Base-by-base conservation (phyloP, 2,888 invertebrate species). In the Entomobrya proxima region DNA sequence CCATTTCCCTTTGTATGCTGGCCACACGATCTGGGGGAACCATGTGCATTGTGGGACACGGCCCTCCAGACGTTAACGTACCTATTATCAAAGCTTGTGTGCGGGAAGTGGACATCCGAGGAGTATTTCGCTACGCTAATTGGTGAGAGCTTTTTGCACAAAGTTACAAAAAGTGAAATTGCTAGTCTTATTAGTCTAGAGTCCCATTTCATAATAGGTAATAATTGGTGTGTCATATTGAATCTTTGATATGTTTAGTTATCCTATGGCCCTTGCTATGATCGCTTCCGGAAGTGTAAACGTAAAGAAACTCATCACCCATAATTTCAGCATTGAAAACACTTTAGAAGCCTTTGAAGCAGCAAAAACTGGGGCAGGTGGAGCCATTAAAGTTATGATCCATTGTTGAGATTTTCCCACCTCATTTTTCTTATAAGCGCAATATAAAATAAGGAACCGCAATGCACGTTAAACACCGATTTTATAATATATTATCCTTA, bases 41-140 rank as follows among this genome's bases (percentile, higher is more conserved):
- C 78, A 94, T 95, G 5, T 96, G 98, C 72, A 92, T 98, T 88
- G 96, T 98, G 30, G 99, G 98, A 11, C 94, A 97, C 94, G 98
- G 98, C 47, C 94, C 95, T 81, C 91, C 94, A 0, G 96, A 96
- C 92, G 93, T 96, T 77, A 95, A 94, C 87, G 91, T 98, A 86
- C 98, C 98, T 0, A 93, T 98, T 55, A 94, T 96, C 0, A 95
- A 95, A 91, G 96, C 97, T 2, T 93, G 96, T 32, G 93, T 95
- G 0, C 92, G 97, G 79, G 98, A 98, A 93, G 95, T 99, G 11
- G 98, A 98, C 92, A 96, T 99, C 88, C 94, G 95, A 87, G 98
- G 98, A 88, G 95, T 97, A 84, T 98, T 98, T 93, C 94, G 98
- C 92, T 98, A 98, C 91, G 96, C 94, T 88, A 98, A 98, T 92